Percentiles rank a stretch among this genome's conserved stretches.
These are phyloP conservation scores for Druon quercuslanigerum DNA, from an alignment of 1,140 invertebrate genomes.

Conservation along the genomic window DNA sequence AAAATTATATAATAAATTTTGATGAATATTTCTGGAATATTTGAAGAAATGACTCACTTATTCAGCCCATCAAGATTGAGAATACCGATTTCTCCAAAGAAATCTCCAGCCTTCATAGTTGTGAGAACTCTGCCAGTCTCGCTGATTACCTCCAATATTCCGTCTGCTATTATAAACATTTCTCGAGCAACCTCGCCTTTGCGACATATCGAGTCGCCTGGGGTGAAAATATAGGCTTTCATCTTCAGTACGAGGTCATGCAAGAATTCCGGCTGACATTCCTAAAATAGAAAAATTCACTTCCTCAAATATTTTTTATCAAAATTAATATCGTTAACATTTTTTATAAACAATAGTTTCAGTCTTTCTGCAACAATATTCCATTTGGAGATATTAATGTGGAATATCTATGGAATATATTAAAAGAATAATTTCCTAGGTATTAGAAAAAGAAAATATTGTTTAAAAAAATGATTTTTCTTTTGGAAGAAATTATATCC, in stretches of 20 bases:
- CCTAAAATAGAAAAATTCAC: constrained; percentile 79
- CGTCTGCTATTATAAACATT: constrained; percentile 99
- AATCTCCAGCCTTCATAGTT: constrained; percentile 97
- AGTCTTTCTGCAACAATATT: too few species aligned
- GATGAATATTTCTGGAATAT: constrained; percentile 33
- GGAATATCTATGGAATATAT: too few species aligned
- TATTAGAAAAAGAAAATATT: too few species aligned
- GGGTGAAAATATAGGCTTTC: constrained; percentile 98
- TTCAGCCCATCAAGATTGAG: constrained; percentile 96
- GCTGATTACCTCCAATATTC: constrained; percentile 96
- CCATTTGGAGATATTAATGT: too few species aligned
- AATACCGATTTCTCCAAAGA: constrained; percentile 98
- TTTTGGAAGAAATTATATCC: too few species aligned
- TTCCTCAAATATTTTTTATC: not conserved
- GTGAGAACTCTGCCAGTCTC: constrained; percentile 94
- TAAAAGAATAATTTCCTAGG: too few species aligned
- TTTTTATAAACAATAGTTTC: not conserved
- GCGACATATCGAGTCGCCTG: constrained; percentile 95
- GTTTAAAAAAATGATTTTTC: too few species aligned
- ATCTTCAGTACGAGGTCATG: constrained; percentile 98
- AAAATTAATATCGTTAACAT: not conserved
- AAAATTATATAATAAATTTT: too few species aligned
- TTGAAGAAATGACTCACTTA: constrained; percentile 82
- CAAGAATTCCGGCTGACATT: constrained; percentile 97
- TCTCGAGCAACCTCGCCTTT: constrained; percentile 96